phyloP scores from a whole-genome alignment of 2,797 vertebrate genomes.

The Paedocypris micromegethes region DNA sequence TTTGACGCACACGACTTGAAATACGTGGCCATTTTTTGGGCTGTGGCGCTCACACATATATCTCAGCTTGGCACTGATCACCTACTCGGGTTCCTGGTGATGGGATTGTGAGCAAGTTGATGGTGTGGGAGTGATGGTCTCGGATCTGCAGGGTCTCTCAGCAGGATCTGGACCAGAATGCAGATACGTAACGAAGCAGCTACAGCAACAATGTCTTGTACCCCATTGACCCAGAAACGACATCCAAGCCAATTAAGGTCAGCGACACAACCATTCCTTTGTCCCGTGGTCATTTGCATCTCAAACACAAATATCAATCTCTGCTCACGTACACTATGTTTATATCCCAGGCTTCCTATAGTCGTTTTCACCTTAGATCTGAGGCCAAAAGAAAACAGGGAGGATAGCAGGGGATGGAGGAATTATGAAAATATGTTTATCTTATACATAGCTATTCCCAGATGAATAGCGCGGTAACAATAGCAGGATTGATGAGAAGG shows the following conservation, averaged over 20 bases:
- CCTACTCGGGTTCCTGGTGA: no score
- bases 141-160: conserved; percentile 9
- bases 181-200: conserved; percentile 7
- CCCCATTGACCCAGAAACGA: conserved; percentile 42
- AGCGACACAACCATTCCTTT: conserved; percentile 44
- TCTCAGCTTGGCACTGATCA: conserved; percentile 14
- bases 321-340: conserved; percentile 38
- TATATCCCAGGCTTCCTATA: conserved; percentile 46
- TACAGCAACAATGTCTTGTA: conserved; percentile 22
- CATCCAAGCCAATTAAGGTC: conserved; percentile 44
- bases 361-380: conserved; percentile 47
- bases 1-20: conserved; percentile 1
- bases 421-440: conserved; percentile 47
- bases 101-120: conserved; percentile 12
- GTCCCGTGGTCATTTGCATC: conserved; percentile 41
- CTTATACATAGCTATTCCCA: conserved; percentile 48
- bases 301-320: conserved; percentile 45
- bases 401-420: conserved; percentile 39
- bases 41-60: conserved; percentile 16
- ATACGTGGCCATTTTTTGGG: no score
- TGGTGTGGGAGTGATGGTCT: conserved; percentile 10
- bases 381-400: conserved; percentile 44
- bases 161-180: neutral
- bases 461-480: conserved; percentile 47
- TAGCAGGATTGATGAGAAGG: conserved; percentile 49